Base-by-base conservation (phyloP, 35 echinoderm and acorn worm genomes). In the Holothuria glaberrima region DNA sequence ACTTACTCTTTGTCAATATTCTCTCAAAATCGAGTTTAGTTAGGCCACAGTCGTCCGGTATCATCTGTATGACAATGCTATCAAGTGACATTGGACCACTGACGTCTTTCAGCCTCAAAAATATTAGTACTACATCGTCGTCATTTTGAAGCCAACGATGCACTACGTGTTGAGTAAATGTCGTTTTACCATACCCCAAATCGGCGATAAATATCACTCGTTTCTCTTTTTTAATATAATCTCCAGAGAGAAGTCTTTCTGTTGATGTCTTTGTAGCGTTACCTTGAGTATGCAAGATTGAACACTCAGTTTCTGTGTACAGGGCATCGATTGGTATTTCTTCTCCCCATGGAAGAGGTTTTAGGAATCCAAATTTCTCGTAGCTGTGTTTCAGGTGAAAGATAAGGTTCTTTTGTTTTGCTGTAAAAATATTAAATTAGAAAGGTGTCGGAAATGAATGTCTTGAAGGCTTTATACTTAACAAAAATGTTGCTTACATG, bases 171-270 rank as follows among this genome's bases (percentile, higher is more conserved):
- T 77, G 30, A 48, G 73, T 77, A 18, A 35, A 77, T 44, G 73
- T 77, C 2, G 73, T 77, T 45, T 77, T 77, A 32, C 73, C 73
- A 38, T 77, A 77, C 21, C 73, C 73, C 29, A 77, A 45, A 38
- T 77, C 73, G 7, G 73, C 73, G 6, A 45, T 77, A 48, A 77
- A 30, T n/a, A 78, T n/a, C 21, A 78, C 74, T 46, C 74, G 74
- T 46, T 46, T 36, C 13, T 31, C 21, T 48, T 82, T 46, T 19
- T 18, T 29, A 57, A 21, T 19, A 14, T 36, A 34, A 20, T 74
- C 70, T 3, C 16, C 28, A 36, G 70, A 17, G 20, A 35, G 38
- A 74, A 74, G 70, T 36, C 30, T 21, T 5, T 74, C 70, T 3
- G 30, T 74, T 14, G 26, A 21, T 31, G 5, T 9, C 31, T 74